Percentiles rank a stretch among this genome's conserved stretches.
These are phyloP conservation scores for Albula glossodonta DNA, from an alignment of 2,113 vertebrate species.

Conservation along the genomic window DNA sequence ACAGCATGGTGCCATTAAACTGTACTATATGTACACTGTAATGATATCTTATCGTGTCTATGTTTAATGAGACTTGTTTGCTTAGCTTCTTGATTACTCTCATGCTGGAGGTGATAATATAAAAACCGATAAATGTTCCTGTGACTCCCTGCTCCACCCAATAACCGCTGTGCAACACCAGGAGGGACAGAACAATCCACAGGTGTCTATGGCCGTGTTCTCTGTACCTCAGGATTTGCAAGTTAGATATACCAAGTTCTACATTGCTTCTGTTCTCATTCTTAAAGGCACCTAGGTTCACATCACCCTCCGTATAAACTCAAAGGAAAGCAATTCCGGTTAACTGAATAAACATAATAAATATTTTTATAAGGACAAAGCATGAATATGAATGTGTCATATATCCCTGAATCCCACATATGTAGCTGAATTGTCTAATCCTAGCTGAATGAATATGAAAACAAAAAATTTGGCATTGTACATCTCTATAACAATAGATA, in stretches of 20 bases:
- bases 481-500: no score
- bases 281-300: not conserved
- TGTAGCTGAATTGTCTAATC: no score
- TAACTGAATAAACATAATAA: no score
- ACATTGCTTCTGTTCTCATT: not conserved
- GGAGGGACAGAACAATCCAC: not conserved
- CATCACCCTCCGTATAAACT: no score
- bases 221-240: not conserved
- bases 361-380: no score
- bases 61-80: not conserved
- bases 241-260: not conserved
- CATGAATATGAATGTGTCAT: no score
- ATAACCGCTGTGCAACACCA: not conserved
- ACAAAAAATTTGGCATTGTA: no score
- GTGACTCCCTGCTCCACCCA: no score
- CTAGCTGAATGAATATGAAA: no score
- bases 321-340: not conserved
- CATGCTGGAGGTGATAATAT: not conserved
- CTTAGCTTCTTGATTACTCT: not conserved
- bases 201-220: not conserved
- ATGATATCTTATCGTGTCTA: not conserved
- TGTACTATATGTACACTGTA: not conserved
- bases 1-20: not conserved
- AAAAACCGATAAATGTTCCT: not conserved
- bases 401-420: no score